Percentiles rank a stretch among this genome's conserved stretches.
phyloP scores from a whole-genome alignment of 2,113 vertebrate species.

The Amblyopsis rosae region DNA sequence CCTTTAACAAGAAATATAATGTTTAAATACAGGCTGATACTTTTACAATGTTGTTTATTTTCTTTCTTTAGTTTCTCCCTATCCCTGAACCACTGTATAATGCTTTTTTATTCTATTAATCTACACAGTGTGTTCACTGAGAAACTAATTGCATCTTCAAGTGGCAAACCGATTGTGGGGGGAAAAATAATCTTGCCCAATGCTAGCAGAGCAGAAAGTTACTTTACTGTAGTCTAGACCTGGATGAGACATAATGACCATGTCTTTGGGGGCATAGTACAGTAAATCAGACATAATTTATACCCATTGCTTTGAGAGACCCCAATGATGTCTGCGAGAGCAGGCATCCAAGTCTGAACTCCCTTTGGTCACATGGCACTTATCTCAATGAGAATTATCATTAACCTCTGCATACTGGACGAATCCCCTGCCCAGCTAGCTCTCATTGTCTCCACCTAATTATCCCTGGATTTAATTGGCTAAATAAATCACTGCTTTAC shows the following conservation, averaged over 20 bases:
- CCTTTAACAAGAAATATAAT: no score
- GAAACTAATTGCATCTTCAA: slow-evolving; percentile 44
- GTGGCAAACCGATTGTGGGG: slow-evolving; percentile 37
- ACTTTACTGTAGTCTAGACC: slow-evolving; percentile 4
- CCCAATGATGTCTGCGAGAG: slow-evolving; percentile 35
- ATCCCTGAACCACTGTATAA: neutral
- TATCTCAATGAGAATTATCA: slow-evolving; percentile 67
- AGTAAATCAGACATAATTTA: slow-evolving; percentile 40
- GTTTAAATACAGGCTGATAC: no score
- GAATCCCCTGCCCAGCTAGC: slow-evolving; percentile 46
- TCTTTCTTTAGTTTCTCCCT: no score
- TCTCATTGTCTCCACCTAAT: slow-evolving; percentile 59
- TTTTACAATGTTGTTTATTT: no score
- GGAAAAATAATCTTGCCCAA: slow-evolving; percentile 7
- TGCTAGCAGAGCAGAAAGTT: slow-evolving; percentile 34
- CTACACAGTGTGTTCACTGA: slow-evolving; percentile 13
- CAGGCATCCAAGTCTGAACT: slow-evolving; percentile 38
- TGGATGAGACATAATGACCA: slow-evolving; percentile 47
- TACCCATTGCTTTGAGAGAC: slow-evolving; percentile 35
- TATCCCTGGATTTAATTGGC: slow-evolving; percentile 69
- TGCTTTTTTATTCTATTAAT: slow-evolving; percentile 35
- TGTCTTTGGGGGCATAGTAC: slow-evolving; percentile 35
- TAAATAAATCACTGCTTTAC: slow-evolving; percentile 66
- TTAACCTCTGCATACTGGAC: slow-evolving; percentile 70
- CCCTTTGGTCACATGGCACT: slow-evolving; percentile 69